Evolutionary conservation across 2,113 vertebrate species (phyloP).

Genomic region (Austrofundulus limnaeus): DNA sequence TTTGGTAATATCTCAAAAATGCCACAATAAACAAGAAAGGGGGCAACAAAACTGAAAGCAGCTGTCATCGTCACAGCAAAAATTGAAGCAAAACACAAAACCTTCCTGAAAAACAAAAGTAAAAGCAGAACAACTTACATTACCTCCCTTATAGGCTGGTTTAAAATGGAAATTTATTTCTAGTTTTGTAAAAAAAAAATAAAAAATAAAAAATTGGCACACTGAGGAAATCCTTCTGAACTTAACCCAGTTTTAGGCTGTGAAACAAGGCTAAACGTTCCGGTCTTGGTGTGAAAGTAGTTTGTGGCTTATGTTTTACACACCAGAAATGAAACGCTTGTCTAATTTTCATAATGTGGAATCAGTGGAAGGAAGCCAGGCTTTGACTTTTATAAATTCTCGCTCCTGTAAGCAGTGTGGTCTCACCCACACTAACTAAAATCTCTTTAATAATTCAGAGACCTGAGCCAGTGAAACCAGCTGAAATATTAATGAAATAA

Average conservation of each 20-base stretch:
- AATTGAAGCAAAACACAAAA: background rate
- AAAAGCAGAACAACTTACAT: background rate
- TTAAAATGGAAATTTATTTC: too few species aligned
- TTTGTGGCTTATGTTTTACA: background rate
- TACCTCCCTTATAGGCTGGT: too few species aligned
- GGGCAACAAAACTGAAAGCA: too few species aligned
- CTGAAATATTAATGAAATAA: conserved; percentile 72
- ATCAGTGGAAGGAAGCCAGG: conserved; percentile 8
- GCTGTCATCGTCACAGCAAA: background rate
- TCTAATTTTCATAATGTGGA: conserved; percentile 30
- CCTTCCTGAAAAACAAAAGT: too few species aligned
- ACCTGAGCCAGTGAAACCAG: conserved; percentile 40
- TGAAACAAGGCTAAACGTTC: background rate
- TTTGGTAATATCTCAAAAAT: too few species aligned
- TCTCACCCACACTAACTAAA: conserved; percentile 45
- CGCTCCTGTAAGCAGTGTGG: conserved; percentile 20
- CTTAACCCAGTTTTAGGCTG: background rate
- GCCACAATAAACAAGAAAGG: background rate
- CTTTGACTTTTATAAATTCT: conserved; percentile 11
- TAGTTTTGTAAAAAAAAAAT: too few species aligned
- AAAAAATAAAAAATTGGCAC: too few species aligned
- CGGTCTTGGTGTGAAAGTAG: background rate
- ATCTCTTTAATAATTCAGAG: conserved; percentile 66
- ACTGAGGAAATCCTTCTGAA: too few species aligned
- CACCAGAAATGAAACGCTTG: conserved; percentile 20